phyloP scores from a whole-genome alignment of 2,113 vertebrate genomes.

The Eubucco bourcierii region DNA sequence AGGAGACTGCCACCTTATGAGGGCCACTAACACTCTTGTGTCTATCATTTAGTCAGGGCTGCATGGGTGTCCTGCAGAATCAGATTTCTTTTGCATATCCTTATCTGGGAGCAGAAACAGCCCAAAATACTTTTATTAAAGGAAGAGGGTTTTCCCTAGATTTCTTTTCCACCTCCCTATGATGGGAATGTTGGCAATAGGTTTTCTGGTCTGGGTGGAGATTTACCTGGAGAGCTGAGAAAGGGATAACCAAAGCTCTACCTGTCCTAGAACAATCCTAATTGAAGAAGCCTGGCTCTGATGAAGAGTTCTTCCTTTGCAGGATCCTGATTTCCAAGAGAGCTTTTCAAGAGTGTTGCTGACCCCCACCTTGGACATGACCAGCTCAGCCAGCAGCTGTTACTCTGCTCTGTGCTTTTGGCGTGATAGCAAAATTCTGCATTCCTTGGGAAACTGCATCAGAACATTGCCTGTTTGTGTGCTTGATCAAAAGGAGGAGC shows the following conservation, averaged over 20 bases:
- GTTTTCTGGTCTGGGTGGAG: not conserved
- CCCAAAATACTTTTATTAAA: not conserved
- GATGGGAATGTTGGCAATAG: not conserved
- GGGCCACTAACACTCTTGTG: not conserved
- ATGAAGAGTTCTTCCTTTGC: not conserved
- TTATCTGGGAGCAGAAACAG: not conserved
- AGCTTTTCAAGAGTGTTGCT: not conserved
- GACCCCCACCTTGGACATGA: not conserved
- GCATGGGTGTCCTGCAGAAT: not conserved
- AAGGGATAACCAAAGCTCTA: not conserved
- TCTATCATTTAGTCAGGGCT: not conserved
- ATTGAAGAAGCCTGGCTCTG: not conserved
- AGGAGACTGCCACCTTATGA: not conserved
- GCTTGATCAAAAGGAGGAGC: not conserved
- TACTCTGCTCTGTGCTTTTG: not conserved
- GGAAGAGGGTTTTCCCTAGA: not conserved
- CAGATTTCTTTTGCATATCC: not conserved
- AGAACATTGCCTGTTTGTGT: not conserved
- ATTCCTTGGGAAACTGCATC: not conserved
- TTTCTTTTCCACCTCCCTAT: not conserved
- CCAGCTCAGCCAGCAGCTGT: not conserved
- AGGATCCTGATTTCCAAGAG: not conserved
- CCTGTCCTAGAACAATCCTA: not conserved
- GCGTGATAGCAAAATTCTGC: not conserved
- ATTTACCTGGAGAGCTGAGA: not conserved